Percentiles rank a stretch among this genome's conserved stretches.
These are phyloP conservation scores for Lerista edwardsae DNA, from an alignment of 2,797 vertebrate genomes.

Conservation along the genomic window DNA sequence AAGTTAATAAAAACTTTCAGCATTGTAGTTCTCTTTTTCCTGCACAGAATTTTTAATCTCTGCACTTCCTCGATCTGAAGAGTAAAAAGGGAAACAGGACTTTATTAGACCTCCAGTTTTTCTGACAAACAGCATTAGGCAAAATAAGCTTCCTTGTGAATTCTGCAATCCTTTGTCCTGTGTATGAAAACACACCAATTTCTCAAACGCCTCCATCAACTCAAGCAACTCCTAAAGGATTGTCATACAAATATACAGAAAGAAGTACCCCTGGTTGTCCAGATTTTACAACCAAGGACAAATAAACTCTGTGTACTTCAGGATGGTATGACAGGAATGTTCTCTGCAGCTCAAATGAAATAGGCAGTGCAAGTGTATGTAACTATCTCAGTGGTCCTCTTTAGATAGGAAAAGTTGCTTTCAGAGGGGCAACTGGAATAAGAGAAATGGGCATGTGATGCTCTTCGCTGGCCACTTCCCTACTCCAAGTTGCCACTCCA, in stretches of 20 bases:
- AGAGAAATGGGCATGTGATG: neutral
- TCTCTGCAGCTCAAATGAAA: neutral
- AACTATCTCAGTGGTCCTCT: neutral
- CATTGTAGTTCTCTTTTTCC: no score
- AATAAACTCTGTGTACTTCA: neutral
- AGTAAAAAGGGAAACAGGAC: no score
- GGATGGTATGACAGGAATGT: neutral
- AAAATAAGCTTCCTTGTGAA: neutral
- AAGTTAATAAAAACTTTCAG: no score
- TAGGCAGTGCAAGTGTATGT: neutral
- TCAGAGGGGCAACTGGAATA: neutral
- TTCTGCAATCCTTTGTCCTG: neutral
- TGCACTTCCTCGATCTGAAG: no score
- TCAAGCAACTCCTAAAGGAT: neutral
- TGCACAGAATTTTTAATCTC: no score
- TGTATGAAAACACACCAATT: neutral
- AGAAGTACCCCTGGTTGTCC: neutral
- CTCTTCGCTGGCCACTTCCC: neutral
- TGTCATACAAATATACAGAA: neutral
- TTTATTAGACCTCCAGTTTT: no score
- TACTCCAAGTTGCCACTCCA: neutral
- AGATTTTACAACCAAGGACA: neutral
- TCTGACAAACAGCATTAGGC: neutral
- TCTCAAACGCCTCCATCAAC: neutral
- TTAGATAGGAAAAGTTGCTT: neutral